Base-by-base conservation (phyloP, 1,140 invertebrate species). In the Hyles euphorbiae region DNA sequence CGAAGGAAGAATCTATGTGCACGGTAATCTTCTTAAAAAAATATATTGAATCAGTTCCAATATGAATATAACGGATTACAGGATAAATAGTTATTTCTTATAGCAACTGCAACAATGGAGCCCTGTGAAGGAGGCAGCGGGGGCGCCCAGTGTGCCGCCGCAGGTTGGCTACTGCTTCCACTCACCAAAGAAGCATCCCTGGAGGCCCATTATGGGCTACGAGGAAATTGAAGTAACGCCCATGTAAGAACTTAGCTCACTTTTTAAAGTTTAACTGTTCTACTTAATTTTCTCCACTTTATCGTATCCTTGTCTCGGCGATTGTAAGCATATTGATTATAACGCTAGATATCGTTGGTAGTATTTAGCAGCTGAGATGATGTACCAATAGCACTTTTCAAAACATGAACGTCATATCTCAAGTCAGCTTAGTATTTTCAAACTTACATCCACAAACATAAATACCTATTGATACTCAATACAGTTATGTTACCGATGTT, bases 151-250 rank as follows among this genome's bases (percentile, higher is more conserved):
- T 40, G 65, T 76, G 9, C 85, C 87, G 0, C 88, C 89, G 0
- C 83, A 86, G 66, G 75, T 85, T 6, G 88, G 88, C 7, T 87
- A 88, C 58, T 88, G 87, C 53, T 90, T 88, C 61, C 89, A 93
- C 74, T 92, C 92, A 4, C 90, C 92, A 5, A 89, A 91, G 57
- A 92, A 91, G 59, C 93, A 95, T 78, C 93, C 94, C 7, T 95
- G 95, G 94, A 87, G 94, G 56, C 93, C 94, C 8, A 94, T 93
- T n/a, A 90, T 94, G 78, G 93, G 93, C 36, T 95, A 93, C 75
- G 93, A 95, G 83, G 93, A 93, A 70, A 91, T 94, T 9, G 93
- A 94, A 87, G 90, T 93, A 2, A 92, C 90, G 48, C 92, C 93
- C 56, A 81, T 95, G 93, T 94, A 88, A 88, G 65, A 48, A 40